Percentiles rank a stretch among this genome's conserved stretches.
phyloP scores from a whole-genome alignment of 2,113 vertebrate genomes.

The Tachuris rubrigastra region DNA sequence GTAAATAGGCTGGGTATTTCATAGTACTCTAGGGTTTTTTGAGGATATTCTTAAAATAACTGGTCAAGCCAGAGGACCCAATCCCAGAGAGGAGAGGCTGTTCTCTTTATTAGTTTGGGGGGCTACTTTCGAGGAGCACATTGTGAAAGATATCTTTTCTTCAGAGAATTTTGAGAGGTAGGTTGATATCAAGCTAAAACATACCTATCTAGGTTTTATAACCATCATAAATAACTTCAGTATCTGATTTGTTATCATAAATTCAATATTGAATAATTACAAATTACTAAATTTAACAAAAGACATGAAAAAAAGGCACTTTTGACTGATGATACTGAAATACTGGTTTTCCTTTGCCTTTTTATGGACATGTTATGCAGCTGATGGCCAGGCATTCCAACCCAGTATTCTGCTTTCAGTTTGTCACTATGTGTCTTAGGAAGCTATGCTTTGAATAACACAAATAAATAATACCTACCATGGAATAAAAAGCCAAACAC shows the following conservation, averaged over 20 bases:
- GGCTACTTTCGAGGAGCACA: not conserved
- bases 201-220: not conserved
- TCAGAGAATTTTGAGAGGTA: not conserved
- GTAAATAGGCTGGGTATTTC: slow-evolving; percentile 44
- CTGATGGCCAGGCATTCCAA: not conserved
- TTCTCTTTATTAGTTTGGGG: not conserved
- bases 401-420: not conserved
- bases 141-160: not conserved
- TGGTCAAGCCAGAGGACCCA: not conserved
- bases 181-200: not conserved
- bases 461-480: not conserved
- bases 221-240: not conserved
- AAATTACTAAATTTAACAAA: not conserved
- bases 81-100: not conserved
- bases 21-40: not conserved
- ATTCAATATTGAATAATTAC: not conserved
- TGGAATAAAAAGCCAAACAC: not conserved
- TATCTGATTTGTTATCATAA: not conserved
- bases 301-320: not conserved
- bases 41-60: slow-evolving; percentile 15
- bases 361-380: not conserved
- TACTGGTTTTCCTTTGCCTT: not conserved
- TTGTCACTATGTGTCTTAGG: not conserved
- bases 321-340: not conserved
- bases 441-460: not conserved